phyloP scores from a whole-genome alignment of 2,888 invertebrate species.

The Hesperia comma region DNA sequence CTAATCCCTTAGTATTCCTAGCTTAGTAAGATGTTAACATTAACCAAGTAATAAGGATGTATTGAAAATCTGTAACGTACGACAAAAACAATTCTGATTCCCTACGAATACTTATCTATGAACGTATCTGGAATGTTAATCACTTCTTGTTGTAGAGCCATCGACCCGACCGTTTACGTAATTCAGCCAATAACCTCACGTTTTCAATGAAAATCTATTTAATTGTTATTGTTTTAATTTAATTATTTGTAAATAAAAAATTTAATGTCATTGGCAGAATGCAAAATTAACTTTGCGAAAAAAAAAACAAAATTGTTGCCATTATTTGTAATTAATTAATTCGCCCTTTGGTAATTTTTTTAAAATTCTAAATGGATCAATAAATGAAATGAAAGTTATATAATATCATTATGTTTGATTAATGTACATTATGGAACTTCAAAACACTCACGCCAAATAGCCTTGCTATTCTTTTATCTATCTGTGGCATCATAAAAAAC shows the following conservation, averaged over 20 bases:
- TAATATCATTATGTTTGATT: no score
- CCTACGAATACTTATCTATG: conserved; percentile 45
- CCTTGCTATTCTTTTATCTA: no score
- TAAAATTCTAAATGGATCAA: no score
- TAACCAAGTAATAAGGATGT: conserved; percentile 27
- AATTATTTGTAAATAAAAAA: background rate
- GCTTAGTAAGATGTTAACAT: background rate
- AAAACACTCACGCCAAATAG: no score
- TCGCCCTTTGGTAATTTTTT: no score
- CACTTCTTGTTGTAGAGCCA: conserved; percentile 38
- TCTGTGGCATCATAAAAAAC: no score
- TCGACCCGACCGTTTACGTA: conserved; percentile 34
- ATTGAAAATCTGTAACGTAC: conserved; percentile 37
- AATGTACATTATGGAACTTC: no score
- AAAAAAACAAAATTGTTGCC: no score
- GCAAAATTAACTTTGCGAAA: no score
- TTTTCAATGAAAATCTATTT: conserved; percentile 21
- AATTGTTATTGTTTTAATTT: background rate
- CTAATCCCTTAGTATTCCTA: background rate
- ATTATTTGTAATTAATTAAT: no score
- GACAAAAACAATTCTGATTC: conserved; percentile 49
- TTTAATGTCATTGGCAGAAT: no score
- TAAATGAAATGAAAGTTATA: no score
- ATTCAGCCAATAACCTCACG: conserved; percentile 55
- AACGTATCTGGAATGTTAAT: conserved; percentile 51